phyloP scores from a whole-genome alignment of 2,888 invertebrate genomes.

The Fragum sueziense region DNA sequence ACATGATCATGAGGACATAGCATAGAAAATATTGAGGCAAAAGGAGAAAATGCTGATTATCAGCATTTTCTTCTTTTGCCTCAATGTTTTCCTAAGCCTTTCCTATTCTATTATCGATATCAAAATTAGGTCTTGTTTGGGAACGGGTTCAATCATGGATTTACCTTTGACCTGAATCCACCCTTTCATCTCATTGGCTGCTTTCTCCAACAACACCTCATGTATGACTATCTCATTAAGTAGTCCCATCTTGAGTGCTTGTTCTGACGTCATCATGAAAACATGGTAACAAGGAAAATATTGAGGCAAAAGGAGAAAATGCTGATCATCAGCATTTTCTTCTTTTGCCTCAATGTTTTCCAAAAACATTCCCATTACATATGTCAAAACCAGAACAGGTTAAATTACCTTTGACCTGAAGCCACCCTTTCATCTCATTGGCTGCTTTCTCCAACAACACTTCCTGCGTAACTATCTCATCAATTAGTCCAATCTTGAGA shows the following conservation, averaged over 20 bases:
- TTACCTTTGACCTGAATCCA: slow-evolving; percentile 87
- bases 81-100: no score
- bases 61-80: no score
- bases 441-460: slow-evolving; percentile 87
- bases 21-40: no score
- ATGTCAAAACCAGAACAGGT: no score
- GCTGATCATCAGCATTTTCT: no score
- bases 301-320: no score
- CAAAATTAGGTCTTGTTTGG: no score
- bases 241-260: slow-evolving; percentile 89
- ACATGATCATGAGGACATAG: slow-evolving; percentile 88
- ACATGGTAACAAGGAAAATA: slow-evolving; percentile 89
- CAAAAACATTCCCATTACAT: no score
- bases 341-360: not conserved
- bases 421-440: slow-evolving; percentile 86
- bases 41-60: no score
- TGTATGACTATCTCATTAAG: slow-evolving; percentile 90
- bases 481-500: slow-evolving; percentile 89
- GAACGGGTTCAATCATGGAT: no score
- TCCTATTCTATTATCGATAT: no score
- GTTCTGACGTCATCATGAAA: slow-evolving; percentile 88
- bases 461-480: slow-evolving; percentile 89
- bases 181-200: slow-evolving; percentile 85
- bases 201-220: slow-evolving; percentile 87
- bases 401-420: slow-evolving; percentile 85